Conservation (phyloP, 1,140 invertebrate genomes). For the Asobara japonica region DNA sequence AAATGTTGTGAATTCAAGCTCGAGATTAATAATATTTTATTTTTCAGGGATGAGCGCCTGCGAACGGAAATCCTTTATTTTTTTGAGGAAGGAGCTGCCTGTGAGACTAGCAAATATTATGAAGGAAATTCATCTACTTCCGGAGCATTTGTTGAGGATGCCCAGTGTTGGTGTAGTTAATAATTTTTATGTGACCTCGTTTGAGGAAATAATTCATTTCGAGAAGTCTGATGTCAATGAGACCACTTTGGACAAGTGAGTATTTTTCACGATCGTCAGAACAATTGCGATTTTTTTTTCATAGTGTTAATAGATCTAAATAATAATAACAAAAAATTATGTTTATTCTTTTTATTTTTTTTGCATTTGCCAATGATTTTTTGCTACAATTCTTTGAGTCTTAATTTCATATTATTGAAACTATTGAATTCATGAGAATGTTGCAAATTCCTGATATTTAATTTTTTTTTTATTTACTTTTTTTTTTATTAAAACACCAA, state of each 20-base stretch:
- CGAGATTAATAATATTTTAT: no score
- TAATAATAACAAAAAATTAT: no score
- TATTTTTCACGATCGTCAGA: no score
- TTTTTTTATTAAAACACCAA: no score
- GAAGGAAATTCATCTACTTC: slow-evolving; percentile 95
- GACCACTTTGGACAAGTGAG: slow-evolving; percentile 74
- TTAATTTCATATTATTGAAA: no score
- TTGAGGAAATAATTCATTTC: slow-evolving; percentile 92
- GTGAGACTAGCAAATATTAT: slow-evolving; percentile 97
- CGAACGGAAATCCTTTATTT: slow-evolving; percentile 89
- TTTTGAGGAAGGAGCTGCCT: slow-evolving; percentile 94
- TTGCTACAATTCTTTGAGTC: no score
- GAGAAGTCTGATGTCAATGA: slow-evolving; percentile 80
- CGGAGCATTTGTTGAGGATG: slow-evolving; percentile 87
- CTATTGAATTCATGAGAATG: no score
- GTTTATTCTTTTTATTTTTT: no score
- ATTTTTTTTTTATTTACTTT: no score
- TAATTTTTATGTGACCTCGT: slow-evolving; percentile 91
- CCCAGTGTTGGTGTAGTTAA: slow-evolving; percentile 90
- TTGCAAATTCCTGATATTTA: no score
- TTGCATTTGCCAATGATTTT: no score
- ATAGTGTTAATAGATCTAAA: no score
- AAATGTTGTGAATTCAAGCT: not conserved
- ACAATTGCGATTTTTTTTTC: slow-evolving; percentile 19
- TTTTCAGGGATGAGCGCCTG: slow-evolving; percentile 88